Conservation (phyloP, 2,113 vertebrate species). For the Lynx canadensis region DNA sequence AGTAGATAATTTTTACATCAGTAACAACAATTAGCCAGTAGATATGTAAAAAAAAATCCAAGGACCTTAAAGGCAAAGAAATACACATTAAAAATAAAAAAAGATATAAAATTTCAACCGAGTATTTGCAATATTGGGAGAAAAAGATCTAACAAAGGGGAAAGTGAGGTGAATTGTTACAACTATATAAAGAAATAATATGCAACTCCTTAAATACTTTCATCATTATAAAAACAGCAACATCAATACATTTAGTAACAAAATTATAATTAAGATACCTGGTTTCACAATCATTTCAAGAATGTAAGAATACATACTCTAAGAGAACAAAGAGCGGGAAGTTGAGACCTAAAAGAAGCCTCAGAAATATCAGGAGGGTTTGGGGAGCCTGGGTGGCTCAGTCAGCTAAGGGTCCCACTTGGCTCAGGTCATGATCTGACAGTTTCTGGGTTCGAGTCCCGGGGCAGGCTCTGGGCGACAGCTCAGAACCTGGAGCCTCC, state of each 20-base stretch:
- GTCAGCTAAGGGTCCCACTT: too few species aligned
- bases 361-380: not conserved
- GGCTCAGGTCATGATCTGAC: too few species aligned
- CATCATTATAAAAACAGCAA: not conserved
- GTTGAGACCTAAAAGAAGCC: not conserved
- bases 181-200: too few species aligned
- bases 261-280: not conserved
- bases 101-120: not conserved
- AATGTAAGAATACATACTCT: not conserved
- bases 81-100: not conserved
- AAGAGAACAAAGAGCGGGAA: too few species aligned
- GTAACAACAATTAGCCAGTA: not conserved
- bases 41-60: not conserved
- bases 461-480: accelerated
- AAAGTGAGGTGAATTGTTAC: not conserved
- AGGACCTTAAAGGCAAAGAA: not conserved
- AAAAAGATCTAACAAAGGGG: not conserved
- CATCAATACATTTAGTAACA: not conserved
- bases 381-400: too few species aligned
- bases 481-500: too few species aligned
- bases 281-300: not conserved
- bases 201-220: not conserved
- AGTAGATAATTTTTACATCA: not conserved
- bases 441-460: too few species aligned
- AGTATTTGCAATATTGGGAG: accelerated